Base-by-base conservation (phyloP, 1,140 invertebrate species). In the Acromyrmex charruanus region DNA sequence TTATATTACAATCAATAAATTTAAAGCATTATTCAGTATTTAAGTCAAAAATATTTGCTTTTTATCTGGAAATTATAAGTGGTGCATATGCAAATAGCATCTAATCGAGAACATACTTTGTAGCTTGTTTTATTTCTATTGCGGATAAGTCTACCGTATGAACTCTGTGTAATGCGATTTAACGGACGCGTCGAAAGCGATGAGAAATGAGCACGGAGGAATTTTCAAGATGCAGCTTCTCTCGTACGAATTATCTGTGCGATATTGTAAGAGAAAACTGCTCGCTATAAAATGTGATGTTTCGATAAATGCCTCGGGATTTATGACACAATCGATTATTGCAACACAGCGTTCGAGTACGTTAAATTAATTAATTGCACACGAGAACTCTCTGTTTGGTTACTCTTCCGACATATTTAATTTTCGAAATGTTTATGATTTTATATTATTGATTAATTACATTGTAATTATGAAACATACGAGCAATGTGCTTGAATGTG, bases 151-250 rank as follows among this genome's bases (percentile, higher is more conserved):
- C 80, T 75, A 51, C 25, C 55, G 31, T 0, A 39, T 84, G 71
- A 82, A 84, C 16, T 84, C 12, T 61, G 28, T 61, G 68, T 84
- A 84, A 84, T 49, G 58, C 80, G 69, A 84, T 84, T 74, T 81
- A 71, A 59, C 65, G n/a, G n/a, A 16, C 44, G 12, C 14, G 28
- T 49, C 25, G 68, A 21, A 31, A 39, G 14, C 44, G 28, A 28
- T 39, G 35, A 44, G 14, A 63, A 75, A 51, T 14, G 31, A 74
- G n/a, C 58, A 21, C 14, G 25, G 55, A 44, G 21, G 16, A 53
- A 71, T 63, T 61, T 75, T 63, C 69, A 63, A 84, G 80, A 75
- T 51, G 18, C 39, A 10, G 12, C 12, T 74, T 14, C 16, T 12
- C 39, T 61, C 2, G 44, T 49, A 74, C 14, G n/a, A 55, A 61